These are phyloP conservation scores for Imbricaverruca yamaguchii DNA, from an alignment of 2,888 invertebrate species.

Conservation along the genomic window DNA sequence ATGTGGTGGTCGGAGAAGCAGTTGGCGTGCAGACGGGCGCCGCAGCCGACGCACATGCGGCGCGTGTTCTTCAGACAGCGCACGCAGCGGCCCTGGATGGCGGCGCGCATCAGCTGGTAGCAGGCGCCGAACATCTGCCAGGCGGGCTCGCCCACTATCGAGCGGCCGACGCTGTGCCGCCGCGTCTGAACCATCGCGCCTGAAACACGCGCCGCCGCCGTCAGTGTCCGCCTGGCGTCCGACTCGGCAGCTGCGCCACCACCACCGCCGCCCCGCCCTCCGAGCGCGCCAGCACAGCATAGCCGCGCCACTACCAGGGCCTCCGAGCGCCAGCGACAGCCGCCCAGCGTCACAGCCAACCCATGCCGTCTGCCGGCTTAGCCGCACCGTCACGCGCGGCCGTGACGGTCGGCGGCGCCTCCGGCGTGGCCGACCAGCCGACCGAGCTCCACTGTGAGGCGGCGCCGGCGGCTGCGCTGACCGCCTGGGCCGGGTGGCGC, in stretches of 20 bases:
- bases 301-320: too few relatives aligned
- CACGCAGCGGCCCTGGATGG: slow-evolving; percentile 41
- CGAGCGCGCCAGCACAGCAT: slow-evolving; percentile 41
- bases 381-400: too few relatives aligned
- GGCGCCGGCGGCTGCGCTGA: slow-evolving; percentile 39
- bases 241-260: slow-evolving; percentile 35
- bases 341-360: too few relatives aligned
- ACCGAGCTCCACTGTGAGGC: slow-evolving; percentile 39
- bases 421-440: slow-evolving; percentile 35
- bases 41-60: slow-evolving; percentile 42
- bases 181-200: slow-evolving; percentile 39
- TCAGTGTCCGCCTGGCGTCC: slow-evolving; percentile 36
- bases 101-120: slow-evolving; percentile 40
- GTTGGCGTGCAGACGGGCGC: slow-evolving; percentile 42
- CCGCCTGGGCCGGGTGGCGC: slow-evolving; percentile 42
- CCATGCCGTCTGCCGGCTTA: too few relatives aligned
- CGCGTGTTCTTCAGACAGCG: slow-evolving; percentile 40
- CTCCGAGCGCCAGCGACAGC: too few relatives aligned
- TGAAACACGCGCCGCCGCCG: slow-evolving; percentile 38
- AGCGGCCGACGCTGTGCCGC: slow-evolving; percentile 39
- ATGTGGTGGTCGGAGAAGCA: slow-evolving; percentile 39
- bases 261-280: slow-evolving; percentile 39
- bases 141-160: slow-evolving; percentile 38
- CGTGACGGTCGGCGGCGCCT: too few relatives aligned
- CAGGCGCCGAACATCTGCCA: slow-evolving; percentile 39